A percentile compares a stretch with the other conserved stretches of the same genome.
Evolutionary conservation across 2,888 invertebrate genomes (phyloP).

Genomic region (Eupeodes luniger): DNA sequence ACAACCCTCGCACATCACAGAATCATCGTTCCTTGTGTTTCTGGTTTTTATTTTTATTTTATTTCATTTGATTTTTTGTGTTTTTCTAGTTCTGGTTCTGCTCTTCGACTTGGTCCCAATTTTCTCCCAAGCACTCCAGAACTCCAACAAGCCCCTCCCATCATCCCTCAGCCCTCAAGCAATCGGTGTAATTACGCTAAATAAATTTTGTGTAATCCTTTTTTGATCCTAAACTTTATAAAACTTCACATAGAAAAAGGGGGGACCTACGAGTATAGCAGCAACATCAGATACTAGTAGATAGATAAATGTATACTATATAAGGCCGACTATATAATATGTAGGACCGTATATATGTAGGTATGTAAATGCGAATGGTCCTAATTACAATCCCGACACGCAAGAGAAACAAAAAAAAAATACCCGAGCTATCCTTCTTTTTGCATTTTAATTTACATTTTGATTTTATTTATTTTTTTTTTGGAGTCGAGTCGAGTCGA

Average conservation of each 20-base stretch:
- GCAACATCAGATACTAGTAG: conserved; percentile 39
- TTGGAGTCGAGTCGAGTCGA: not conserved
- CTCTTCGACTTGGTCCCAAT: not conserved
- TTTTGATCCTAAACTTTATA: conserved; percentile 75
- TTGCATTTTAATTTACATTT: conserved; percentile 73
- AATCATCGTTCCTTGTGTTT: conserved; percentile 29
- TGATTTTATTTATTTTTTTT: conserved; percentile 60
- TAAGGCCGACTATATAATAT: not conserved
- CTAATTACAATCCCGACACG: conserved; percentile 75
- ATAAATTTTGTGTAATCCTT: conserved; percentile 75
- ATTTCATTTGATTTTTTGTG: conserved; percentile 5
- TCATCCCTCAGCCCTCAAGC: conserved; percentile 48
- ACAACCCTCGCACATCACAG: conserved; percentile 39
- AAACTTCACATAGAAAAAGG: conserved; percentile 55
- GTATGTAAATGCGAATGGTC: conserved; percentile 67
- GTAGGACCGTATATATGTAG: not conserved
- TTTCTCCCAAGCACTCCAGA: not conserved
- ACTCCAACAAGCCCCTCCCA: too few relatives aligned
- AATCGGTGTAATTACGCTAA: conserved; percentile 74
- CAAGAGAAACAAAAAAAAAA: conserved; percentile 48
- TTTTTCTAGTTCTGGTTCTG: not conserved
- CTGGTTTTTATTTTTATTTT: not conserved
- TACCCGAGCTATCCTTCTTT: conserved; percentile 32
- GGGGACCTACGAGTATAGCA: not conserved
- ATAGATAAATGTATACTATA: not conserved